These are phyloP conservation scores for Pteria penguin DNA, from an alignment of 2,888 invertebrate species.

Conservation along the genomic window DNA sequence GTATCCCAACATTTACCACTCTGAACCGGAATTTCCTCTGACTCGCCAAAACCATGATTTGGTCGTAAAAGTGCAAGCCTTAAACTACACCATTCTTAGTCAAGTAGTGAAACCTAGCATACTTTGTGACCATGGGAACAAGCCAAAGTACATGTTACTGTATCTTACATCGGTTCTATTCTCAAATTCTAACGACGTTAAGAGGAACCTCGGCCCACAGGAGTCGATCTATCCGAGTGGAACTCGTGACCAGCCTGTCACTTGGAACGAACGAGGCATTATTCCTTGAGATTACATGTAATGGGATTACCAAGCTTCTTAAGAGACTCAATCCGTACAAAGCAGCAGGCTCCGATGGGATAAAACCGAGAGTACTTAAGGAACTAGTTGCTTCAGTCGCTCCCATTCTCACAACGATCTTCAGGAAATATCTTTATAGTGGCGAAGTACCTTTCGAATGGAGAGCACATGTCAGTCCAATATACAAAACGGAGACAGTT, in stretches of 20 bases:
- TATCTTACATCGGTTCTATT: constrained; percentile 29
- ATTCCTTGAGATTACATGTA: background rate
- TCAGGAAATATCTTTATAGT: background rate
- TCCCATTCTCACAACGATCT: background rate
- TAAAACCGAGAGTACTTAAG: background rate
- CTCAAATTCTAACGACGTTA: constrained; percentile 2
- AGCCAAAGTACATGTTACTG: constrained; percentile 28
- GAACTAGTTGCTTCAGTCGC: background rate
- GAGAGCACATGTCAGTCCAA: constrained; percentile 9
- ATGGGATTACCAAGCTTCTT: background rate
- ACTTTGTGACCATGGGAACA: constrained; percentile 22
- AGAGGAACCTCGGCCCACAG: background rate
- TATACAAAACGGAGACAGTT: background rate
- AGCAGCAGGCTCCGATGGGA: background rate
- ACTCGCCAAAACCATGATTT: too few relatives aligned
- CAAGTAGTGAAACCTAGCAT: background rate
- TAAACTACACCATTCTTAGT: too few relatives aligned
- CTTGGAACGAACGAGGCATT: too few relatives aligned
- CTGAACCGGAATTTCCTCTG: too few relatives aligned
- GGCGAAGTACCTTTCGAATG: constrained; percentile 15
- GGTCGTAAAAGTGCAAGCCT: too few relatives aligned
- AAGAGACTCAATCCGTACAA: too few relatives aligned
- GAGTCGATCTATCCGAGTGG: too few relatives aligned
- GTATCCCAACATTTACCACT: too few relatives aligned
- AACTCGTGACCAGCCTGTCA: too few relatives aligned